Conservation (phyloP, 53 echinoderm and acorn worm species). For the Holothuria leucospilota region DNA sequence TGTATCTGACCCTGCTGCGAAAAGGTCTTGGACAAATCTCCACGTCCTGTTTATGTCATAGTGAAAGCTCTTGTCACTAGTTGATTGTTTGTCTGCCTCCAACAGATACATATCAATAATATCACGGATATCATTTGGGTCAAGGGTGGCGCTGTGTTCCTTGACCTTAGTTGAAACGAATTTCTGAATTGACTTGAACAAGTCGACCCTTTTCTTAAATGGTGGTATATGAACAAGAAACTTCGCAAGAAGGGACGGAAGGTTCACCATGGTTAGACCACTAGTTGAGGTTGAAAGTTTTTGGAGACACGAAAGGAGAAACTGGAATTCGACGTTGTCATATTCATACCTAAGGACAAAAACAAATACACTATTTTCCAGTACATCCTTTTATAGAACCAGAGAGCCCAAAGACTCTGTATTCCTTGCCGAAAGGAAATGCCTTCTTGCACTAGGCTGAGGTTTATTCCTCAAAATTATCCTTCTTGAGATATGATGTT, state of each 20-base stretch:
- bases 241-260: not conserved
- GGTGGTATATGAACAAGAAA: conserved; percentile 11
- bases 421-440: too few relatives aligned
- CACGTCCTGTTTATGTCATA: conserved; percentile 20
- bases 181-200: not conserved
- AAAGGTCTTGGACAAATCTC: conserved; percentile 53
- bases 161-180: conserved; percentile 34
- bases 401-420: too few relatives aligned
- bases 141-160: conserved; percentile 5
- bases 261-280: not conserved
- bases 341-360: conserved; percentile 5
- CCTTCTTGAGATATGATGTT: too few relatives aligned
- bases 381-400: too few relatives aligned
- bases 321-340: conserved; percentile 9
- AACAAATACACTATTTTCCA: not conserved
- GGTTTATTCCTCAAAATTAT: not conserved
- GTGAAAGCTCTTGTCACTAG: not conserved
- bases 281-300: not conserved
- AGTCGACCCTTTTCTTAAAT: not conserved
- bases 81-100: conserved; percentile 1
- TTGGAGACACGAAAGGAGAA: conserved; percentile 22
- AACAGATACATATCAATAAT: conserved; percentile 62
- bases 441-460: too few relatives aligned
- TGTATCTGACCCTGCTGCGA: conserved; percentile 62
- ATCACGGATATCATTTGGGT: conserved; percentile 49